Evolutionary conservation across 1,140 invertebrate genomes (phyloP).

Genomic region (Apis mellifera): DNA sequence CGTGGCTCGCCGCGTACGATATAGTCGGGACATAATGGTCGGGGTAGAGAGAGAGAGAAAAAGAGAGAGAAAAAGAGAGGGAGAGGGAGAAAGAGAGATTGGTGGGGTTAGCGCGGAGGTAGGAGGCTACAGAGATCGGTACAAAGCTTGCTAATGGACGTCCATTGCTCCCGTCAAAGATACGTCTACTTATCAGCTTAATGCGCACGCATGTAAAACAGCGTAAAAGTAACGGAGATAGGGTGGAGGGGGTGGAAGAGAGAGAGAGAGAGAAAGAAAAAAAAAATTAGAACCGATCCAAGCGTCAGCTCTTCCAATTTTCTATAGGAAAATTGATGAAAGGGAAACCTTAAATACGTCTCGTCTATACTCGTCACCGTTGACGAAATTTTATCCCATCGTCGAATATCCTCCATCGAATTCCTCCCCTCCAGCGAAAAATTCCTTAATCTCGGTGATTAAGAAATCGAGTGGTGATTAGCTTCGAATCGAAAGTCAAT

Average conservation of each 20-base stretch:
- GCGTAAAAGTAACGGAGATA: slow-evolving; percentile 21
- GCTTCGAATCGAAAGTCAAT: slow-evolving; percentile 10
- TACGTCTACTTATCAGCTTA: slow-evolving; percentile 69
- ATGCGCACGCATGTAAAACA: slow-evolving; percentile 62
- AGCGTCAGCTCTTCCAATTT: background rate
- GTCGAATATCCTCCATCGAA: no score
- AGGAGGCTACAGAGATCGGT: slow-evolving; percentile 56
- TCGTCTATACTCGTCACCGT: no score
- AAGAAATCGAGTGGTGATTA: background rate
- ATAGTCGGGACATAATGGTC: slow-evolving; percentile 65
- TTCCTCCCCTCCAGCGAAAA: background rate
- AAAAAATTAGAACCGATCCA: no score
- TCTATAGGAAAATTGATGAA: background rate
- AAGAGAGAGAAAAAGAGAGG: no score
- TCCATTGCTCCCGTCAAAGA: slow-evolving; percentile 68
- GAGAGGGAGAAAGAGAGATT: slow-evolving; percentile 1
- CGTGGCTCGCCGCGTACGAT: slow-evolving; percentile 61
- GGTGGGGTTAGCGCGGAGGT: slow-evolving; percentile 32
- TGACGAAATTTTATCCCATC: no score
- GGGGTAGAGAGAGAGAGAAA: background rate
- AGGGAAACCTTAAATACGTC: no score
- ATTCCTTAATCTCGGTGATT: slow-evolving; percentile 9
- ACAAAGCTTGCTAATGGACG: slow-evolving; percentile 66
- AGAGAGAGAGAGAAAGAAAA: background rate
- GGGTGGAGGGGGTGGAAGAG: background rate